Conservation (phyloP, 1,140 invertebrate species). For the Drosophila auraria region DNA sequence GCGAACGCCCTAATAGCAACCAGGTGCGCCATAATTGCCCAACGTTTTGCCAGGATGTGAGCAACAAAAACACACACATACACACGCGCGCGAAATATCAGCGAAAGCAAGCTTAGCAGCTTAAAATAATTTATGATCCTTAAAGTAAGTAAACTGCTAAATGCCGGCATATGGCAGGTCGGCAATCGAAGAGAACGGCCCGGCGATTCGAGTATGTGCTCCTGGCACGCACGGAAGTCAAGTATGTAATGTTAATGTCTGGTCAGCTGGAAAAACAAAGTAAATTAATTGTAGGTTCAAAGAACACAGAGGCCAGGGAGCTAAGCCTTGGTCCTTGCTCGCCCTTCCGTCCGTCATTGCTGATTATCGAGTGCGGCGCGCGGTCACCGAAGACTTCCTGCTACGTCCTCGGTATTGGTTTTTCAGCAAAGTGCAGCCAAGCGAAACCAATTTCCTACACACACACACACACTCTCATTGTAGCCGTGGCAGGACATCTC, state of each 20-base stretch:
- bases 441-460: constrained; percentile 81
- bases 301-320: constrained; percentile 48
- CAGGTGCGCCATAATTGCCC: constrained; percentile 78
- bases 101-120: constrained; percentile 65
- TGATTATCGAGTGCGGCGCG: constrained; percentile 82
- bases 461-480: constrained; percentile 60
- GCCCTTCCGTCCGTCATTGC: constrained; percentile 45
- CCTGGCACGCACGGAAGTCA: constrained; percentile 77
- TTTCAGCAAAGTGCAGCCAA: constrained; percentile 77
- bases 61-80: constrained; percentile 45
- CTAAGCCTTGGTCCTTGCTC: constrained; percentile 25
- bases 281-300: constrained; percentile 84
- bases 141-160: constrained; percentile 81
- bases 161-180: constrained; percentile 80
- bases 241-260: constrained; percentile 84
- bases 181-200: constrained; percentile 62
- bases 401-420: constrained; percentile 61
- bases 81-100: constrained; percentile 26
- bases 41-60: constrained; percentile 66
- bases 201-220: constrained; percentile 8
- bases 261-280: constrained; percentile 84
- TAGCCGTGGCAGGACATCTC: constrained; percentile 44
- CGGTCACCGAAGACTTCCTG: constrained; percentile 82
- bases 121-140: constrained; percentile 82
- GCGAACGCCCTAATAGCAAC: constrained; percentile 52